Evolutionary conservation across 2,888 invertebrate species (phyloP).

Genomic region (Cephus spinipes): DNA sequence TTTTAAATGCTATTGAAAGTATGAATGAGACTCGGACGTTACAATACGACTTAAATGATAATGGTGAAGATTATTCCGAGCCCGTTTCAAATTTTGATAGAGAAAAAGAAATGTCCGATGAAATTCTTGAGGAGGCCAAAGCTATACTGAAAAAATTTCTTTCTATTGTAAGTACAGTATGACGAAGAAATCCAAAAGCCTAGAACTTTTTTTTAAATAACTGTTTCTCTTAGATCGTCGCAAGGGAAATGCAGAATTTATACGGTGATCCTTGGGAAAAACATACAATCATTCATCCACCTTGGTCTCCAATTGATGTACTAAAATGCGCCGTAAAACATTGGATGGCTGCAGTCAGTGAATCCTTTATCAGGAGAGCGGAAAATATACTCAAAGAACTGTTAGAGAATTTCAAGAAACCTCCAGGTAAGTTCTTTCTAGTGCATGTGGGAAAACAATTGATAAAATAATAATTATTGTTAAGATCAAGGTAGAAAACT

Average conservation of each 20-base stretch:
- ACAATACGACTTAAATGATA: slow-evolving; percentile 22
- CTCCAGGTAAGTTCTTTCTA: slow-evolving; percentile 36
- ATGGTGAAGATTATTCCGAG: slow-evolving; percentile 4
- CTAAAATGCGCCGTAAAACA: slow-evolving; percentile 61
- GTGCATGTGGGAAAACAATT: not conserved
- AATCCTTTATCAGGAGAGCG: slow-evolving; percentile 49
- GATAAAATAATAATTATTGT: slow-evolving; percentile 13
- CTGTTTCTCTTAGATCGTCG: slow-evolving; percentile 46
- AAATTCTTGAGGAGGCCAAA: slow-evolving; percentile 48
- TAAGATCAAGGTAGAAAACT: slow-evolving; percentile 43
- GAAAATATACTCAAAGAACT: slow-evolving; percentile 45
- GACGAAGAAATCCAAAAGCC: not conserved
- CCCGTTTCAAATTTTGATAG: slow-evolving; percentile 27
- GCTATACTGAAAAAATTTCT: slow-evolving; percentile 46
- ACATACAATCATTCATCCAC: slow-evolving; percentile 56
- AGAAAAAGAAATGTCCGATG: slow-evolving; percentile 44
- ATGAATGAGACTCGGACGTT: not conserved
- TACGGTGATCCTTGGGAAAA: slow-evolving; percentile 57
- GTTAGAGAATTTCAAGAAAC: slow-evolving; percentile 33
- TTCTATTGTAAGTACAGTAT: slow-evolving; percentile 38
- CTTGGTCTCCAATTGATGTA: slow-evolving; percentile 55
- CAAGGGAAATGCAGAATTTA: slow-evolving; percentile 53
- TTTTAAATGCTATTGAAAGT: slow-evolving; percentile 36
- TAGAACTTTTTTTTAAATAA: slow-evolving; percentile 9
- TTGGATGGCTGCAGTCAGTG: slow-evolving; percentile 62